phyloP scores from a whole-genome alignment of 2,888 invertebrate species.

The Neoascia interrupta region DNA sequence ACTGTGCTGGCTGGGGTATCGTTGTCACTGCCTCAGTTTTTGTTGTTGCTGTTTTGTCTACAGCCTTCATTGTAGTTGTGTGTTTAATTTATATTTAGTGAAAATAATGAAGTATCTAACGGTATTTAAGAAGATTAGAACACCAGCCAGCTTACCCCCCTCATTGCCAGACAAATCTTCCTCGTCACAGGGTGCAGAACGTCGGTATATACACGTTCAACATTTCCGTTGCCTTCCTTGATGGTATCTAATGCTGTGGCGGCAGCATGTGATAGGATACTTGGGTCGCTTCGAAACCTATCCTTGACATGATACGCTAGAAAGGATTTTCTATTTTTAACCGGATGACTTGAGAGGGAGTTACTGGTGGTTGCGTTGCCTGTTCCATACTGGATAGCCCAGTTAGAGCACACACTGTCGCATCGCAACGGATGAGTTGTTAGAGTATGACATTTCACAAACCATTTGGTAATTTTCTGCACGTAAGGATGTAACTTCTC shows the following conservation, averaged over 20 bases:
- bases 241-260: not conserved
- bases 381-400: too few relatives aligned
- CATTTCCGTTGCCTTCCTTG: conserved; percentile 33
- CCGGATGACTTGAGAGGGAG: conserved; percentile 9
- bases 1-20: conserved; percentile 27
- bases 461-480: conserved; percentile 68
- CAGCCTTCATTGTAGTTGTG: conserved; percentile 27
- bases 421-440: conserved; percentile 21
- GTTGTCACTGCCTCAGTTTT: conserved; percentile 4
- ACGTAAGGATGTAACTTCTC: conserved; percentile 49
- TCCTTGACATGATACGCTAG: conserved; percentile 40
- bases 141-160: conserved; percentile 35
- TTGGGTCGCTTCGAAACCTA: conserved; percentile 23
- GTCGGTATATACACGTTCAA: not conserved
- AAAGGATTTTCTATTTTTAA: conserved; percentile 58
- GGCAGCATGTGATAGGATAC: conserved; percentile 29
- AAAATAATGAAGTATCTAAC: conserved; percentile 69
- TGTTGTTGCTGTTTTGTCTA: conserved; percentile 5
- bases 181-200: not conserved
- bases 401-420: too few relatives aligned
- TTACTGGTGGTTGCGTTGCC: conserved; percentile 6
- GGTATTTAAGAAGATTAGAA: conserved; percentile 65
- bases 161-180: not conserved
- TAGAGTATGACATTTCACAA: conserved; percentile 67
- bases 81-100: conserved; percentile 67